Evolutionary conservation across 2,797 vertebrate genomes (phyloP), one percentile per base, ranked within the genome.

Genomic region (Cuculus canorus): DNA sequence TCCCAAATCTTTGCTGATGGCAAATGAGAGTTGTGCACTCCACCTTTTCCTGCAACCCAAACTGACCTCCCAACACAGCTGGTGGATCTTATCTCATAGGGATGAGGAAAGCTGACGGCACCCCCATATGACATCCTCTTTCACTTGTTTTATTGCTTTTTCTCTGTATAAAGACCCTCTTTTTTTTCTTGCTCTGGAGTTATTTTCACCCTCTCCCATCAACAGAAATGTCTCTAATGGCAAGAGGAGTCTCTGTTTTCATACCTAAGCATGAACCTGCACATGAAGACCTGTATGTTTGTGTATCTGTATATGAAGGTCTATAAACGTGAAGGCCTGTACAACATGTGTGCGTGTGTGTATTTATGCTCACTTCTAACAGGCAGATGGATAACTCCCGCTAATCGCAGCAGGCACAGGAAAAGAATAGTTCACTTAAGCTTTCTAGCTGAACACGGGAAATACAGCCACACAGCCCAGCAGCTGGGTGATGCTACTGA

Each of bases 341-440:
- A 10, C n/a, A 73, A 54, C 9, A 2, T 14, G 21, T 1, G 1
- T 33, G 11, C 3, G 4, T 37, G 30, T 25, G 30, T 52, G 8
- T 86, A 13, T 81, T 69, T 33, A 47, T 18, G 28, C 30, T 47
- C 30, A 24, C 32, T 50, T 63, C 28, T 56, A n/a, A 56, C 30
- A 28, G 41, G 27, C 24, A 47, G n/a, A 27, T 27, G 21, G 53
- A 18, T 37, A 72, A 21, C 32, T 82, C 47, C 24, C 52, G 33
- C 25, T 56, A 21, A 82, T 78, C 45, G 39, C 1, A 3, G 30
- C 57, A 65, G 60, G 50, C 33, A 37, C 12, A 52, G n/a, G 50
- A 86, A 76, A 90, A 39, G 11, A 30, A 8, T 43, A 45, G 48
- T 86, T 80, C n/a, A 5, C n/a, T 16, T 56, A 15, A 32, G 37